Conservation (phyloP, 1,140 invertebrate genomes). For the Drosophila lacteicornis region DNA sequence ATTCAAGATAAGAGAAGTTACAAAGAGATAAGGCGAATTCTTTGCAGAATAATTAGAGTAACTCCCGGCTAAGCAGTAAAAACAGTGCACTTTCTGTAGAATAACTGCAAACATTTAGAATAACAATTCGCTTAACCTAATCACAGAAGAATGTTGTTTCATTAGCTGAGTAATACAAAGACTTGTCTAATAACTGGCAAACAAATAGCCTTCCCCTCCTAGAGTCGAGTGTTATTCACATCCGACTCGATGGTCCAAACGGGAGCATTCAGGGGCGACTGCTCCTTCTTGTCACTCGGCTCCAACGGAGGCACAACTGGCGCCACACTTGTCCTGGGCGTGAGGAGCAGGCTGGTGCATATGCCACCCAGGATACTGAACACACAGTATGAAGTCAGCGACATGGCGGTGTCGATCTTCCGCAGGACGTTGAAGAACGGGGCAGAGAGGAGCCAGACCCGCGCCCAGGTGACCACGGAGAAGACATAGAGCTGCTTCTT, state of each 20-base stretch:
- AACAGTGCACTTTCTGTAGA: constrained; percentile 12
- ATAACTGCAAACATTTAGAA: constrained; percentile 21
- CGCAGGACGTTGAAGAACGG: constrained; percentile 82
- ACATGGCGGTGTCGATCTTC: constrained; percentile 73
- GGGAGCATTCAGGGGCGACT: constrained; percentile 65
- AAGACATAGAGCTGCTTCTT: constrained; percentile 79
- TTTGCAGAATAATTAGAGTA: not conserved
- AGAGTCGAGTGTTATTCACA: constrained; percentile 76
- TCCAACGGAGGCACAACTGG: constrained; percentile 37
- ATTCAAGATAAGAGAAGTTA: not conserved
- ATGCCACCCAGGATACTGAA: constrained; percentile 79
- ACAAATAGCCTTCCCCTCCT: not conserved
- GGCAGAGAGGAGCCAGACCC: constrained; percentile 75
- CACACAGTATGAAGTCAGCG: constrained; percentile 71
- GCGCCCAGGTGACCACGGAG: constrained; percentile 80
- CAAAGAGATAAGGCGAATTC: not conserved
- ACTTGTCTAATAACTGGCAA: constrained; percentile 14
- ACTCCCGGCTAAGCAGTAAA: not conserved
- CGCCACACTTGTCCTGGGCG: constrained; percentile 52
- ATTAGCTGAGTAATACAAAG: constrained; percentile 44
- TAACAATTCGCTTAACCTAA: constrained; percentile 60
- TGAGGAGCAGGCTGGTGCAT: constrained; percentile 71
- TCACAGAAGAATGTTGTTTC: constrained; percentile 69
- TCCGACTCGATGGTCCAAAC: constrained; percentile 77
- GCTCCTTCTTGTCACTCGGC: constrained; percentile 60